A percentile compares a stretch with the other conserved stretches of the same genome.
Conservation (phyloP, 2,113 vertebrate genomes). For the Indicator maculatus region DNA sequence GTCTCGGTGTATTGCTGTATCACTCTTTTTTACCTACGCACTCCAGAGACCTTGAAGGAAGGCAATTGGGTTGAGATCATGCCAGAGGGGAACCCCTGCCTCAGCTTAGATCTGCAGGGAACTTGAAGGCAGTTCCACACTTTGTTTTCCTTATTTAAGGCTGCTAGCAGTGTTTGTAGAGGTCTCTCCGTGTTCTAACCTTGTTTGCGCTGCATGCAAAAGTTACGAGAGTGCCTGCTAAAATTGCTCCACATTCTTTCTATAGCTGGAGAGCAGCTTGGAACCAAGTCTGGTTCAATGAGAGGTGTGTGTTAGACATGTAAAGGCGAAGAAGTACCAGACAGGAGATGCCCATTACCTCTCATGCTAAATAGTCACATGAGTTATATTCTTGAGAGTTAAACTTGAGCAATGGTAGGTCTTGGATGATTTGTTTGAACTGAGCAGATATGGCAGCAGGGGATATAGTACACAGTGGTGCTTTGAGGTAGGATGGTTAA, state of each 20-base stretch:
- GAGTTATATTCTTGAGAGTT: background rate
- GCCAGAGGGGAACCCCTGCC: background rate
- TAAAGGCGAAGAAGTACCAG: background rate
- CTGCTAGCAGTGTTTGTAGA: background rate
- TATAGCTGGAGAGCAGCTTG: background rate
- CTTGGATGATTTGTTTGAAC: background rate
- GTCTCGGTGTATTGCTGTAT: accelerated
- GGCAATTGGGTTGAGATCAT: background rate
- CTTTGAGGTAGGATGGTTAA: background rate
- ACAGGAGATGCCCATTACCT: background rate
- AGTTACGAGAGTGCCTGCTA: background rate
- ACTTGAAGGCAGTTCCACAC: background rate
- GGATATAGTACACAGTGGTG: background rate
- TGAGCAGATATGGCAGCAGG: background rate
- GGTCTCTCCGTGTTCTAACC: background rate
- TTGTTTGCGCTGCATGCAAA: background rate
- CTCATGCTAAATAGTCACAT: background rate
- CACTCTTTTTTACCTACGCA: background rate
- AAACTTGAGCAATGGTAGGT: background rate
- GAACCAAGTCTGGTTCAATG: background rate
- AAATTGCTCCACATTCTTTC: background rate
- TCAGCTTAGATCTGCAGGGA: background rate
- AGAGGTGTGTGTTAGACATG: background rate
- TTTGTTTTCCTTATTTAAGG: background rate
- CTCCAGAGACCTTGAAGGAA: background rate